Base-by-base conservation (phyloP, 2,113 vertebrate species). In the Myxocyprinus asiaticus region DNA sequence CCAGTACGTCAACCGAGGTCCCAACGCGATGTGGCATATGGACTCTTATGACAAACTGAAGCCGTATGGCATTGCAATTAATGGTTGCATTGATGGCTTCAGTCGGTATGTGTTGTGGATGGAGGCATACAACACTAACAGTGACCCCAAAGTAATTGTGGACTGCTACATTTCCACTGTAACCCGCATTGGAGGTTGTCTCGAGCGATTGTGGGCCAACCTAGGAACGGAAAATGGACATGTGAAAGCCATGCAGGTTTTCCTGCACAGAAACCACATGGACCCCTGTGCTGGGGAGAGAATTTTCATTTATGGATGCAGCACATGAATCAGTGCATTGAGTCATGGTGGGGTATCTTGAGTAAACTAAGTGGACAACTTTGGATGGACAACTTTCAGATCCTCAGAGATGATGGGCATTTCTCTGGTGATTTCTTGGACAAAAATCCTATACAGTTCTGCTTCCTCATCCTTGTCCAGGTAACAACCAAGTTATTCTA, bases 401-500 rank as follows among this genome's bases (percentile, higher is more conserved):
- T 8, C 17, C 58, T 78, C 22, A 66, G 45, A 51, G 66, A 77
- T 42, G 74, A 77, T 56, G 80, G 80, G 6, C 53, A 51, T 42
- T 67, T 81, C 48, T 67, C 48, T n/a, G 63, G 68, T 47, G 76
- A 79, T 47, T 61, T 68, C 45, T 55, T 82, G 63, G 76, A 79
- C 59, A 82, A 63, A 51, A 79, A 33, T 55, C 55, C 75, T 2
- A 75, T 79, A 6, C 62, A 74, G 61, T 79, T 79, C 76, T 78
- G 76, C 47, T 82, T 82, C 56, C 55, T 75, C 6, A 55, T 63
- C 44, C 69, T 78, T 48, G 14, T 82, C 12, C 76, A 82, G 76
- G 81, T 74, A 68, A 48, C 8, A 48, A 48, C 47, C 47, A 48
- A 48, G 5, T 5, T 48, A 48, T 48, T 48, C 5, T 48, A 48